phyloP scores from a whole-genome alignment of 2,113 vertebrate species.

The Zootoca vivipara region DNA sequence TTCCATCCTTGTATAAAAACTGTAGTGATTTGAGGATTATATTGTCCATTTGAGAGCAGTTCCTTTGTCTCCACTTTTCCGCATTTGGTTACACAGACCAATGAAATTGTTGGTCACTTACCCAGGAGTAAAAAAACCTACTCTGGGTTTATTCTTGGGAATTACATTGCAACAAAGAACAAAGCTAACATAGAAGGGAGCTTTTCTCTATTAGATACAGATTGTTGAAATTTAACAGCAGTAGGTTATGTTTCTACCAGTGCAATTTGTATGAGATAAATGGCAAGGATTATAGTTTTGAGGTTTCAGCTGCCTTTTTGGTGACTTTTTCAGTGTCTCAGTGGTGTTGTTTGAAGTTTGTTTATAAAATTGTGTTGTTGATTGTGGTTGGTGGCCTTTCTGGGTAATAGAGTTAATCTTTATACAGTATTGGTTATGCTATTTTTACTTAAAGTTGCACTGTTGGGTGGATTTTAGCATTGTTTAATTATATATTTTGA shows the following conservation, averaged over 20 bases:
- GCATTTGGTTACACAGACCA: background rate
- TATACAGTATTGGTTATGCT: background rate
- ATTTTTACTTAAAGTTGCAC: background rate
- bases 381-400: background rate
- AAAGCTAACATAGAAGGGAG: background rate
- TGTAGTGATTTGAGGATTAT: background rate
- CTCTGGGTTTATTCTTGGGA: background rate
- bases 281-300: background rate
- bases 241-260: background rate
- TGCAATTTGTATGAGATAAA: background rate
- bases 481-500: background rate
- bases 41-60: background rate
- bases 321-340: background rate
- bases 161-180: background rate
- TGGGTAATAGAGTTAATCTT: background rate
- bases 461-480: background rate
- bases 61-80: background rate
- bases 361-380: background rate
- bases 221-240: background rate
- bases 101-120: background rate
- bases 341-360: background rate
- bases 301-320: background rate
- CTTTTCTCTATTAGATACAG: background rate
- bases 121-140: background rate
- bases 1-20: background rate